phyloP scores from a whole-genome alignment of 1,140 invertebrate genomes.

The Drosophila aff. region DNA sequence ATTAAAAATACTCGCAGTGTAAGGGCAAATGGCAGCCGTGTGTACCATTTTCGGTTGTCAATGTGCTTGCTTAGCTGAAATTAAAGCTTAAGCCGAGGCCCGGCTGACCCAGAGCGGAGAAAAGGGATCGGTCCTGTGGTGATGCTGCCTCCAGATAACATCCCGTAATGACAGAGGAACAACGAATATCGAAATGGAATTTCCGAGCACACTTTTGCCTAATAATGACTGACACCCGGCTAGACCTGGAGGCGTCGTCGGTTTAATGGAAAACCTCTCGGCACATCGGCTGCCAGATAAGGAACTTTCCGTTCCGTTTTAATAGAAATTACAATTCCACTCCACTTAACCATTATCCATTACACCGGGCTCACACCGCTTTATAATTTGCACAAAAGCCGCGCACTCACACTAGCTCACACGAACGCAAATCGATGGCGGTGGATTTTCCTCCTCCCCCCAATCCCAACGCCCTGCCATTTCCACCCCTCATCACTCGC shows the following conservation, averaged over 20 bases:
- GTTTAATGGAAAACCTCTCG: constrained; percentile 30
- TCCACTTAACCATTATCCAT: constrained; percentile 54
- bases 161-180: constrained; percentile 39
- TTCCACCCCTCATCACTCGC: constrained; percentile 34
- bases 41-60: constrained; percentile 67
- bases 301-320: constrained; percentile 21
- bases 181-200: constrained; percentile 31
- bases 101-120: constrained; percentile 15
- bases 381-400: constrained; percentile 50
- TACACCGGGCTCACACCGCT: constrained; percentile 27
- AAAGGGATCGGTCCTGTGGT: constrained; percentile 13
- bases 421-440: constrained; percentile 39
- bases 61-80: constrained; percentile 55
- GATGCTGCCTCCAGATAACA: constrained; percentile 25
- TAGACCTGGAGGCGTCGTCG: constrained; percentile 1
- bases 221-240: constrained; percentile 27
- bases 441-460: constrained; percentile 1
- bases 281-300: constrained; percentile 25
- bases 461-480: not conserved
- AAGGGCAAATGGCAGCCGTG: constrained; percentile 43
- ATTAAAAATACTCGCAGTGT: not conserved
- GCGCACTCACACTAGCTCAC: constrained; percentile 11
- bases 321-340: constrained; percentile 53
- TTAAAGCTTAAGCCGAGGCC: constrained; percentile 50
- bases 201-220: constrained; percentile 7